Evolutionary conservation across 2,113 vertebrate species (phyloP), one percentile per base, ranked within the genome.

Genomic region (Gallinago undulata): DNA sequence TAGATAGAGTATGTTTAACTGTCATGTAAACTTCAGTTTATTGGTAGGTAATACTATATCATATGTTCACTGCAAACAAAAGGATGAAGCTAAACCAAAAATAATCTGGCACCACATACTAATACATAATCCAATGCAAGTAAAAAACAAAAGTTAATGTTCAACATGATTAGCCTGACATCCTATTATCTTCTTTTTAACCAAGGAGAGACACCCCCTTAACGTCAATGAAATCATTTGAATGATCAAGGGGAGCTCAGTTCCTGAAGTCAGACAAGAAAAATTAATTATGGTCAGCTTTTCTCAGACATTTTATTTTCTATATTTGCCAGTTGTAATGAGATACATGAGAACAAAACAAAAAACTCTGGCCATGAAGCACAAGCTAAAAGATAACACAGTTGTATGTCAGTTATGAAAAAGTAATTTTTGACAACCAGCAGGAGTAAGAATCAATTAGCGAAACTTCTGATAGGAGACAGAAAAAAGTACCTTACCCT

Each of bases 401-500:
- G 64, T 35, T 50, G 39, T 39, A 84, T 5, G 19, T 16, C 59
- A 84, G 24, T 47, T 70, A 81, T 33, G 37, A 43, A 93, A 94
- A 94, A 62, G 39, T 75, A 35, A 72, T 81, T 93, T 95, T 96
- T 95, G 93, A 90, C 57, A 94, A 78, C 19, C 41, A 89, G 63
- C 33, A 90, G 45, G 35, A 94, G 18, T 81, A 92, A 89, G 59
- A 94, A 95, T 92, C 92, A 94, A 96, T 90, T 88, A 95, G 70
- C 37, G 50, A 95, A 95, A 94, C 55, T 76, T 86, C 55, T 67
- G 35, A 33, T 74, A 91, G 47, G 56, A 91, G 86, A 89, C 14
- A 74, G 74, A 73, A 91, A 73, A 81, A 85, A 55, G 45, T 41
- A 92, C 39, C 39, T 87, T 89, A 77, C 23, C 39, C 23, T 39